Percentiles rank a stretch among this genome's conserved stretches.
Evolutionary conservation across 2,888 invertebrate genomes (phyloP).

Genomic region (Hyles lineata): DNA sequence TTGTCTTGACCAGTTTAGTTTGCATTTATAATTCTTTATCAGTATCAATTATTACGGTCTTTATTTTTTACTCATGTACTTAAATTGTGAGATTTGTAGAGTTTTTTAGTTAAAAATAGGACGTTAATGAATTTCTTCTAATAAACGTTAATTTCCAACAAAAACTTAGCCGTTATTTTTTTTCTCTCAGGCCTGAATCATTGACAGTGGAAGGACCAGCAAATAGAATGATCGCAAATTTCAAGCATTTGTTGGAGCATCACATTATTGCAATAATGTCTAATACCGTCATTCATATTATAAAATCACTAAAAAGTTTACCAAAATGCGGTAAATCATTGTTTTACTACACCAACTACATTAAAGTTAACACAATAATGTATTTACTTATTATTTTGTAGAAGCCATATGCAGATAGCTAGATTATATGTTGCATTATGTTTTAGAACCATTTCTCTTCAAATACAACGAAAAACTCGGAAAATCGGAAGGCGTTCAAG

Average conservation of each 20-base stretch:
- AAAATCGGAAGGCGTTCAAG: no score
- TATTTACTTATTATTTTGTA: no score
- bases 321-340: constrained; percentile 61
- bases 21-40: no score
- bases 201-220: constrained; percentile 68
- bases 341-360: neutral
- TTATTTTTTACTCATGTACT: no score
- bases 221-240: constrained; percentile 62
- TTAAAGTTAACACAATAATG: no score
- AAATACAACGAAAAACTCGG: neutral
- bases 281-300: constrained; percentile 54
- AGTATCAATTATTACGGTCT: no score
- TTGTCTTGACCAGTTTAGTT: no score
- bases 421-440: neutral
- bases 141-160: no score
- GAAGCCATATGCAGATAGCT: neutral
- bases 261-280: constrained; percentile 65
- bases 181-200: constrained; percentile 59
- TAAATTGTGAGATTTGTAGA: no score
- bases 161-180: neutral
- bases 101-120: no score
- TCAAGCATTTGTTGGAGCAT: constrained; percentile 64
- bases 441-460: constrained; percentile 11
- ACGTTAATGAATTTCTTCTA: no score
- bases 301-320: constrained; percentile 55